Evolutionary conservation across 2,888 invertebrate genomes (phyloP).

Genomic region (Drosophila tripunctata): DNA sequence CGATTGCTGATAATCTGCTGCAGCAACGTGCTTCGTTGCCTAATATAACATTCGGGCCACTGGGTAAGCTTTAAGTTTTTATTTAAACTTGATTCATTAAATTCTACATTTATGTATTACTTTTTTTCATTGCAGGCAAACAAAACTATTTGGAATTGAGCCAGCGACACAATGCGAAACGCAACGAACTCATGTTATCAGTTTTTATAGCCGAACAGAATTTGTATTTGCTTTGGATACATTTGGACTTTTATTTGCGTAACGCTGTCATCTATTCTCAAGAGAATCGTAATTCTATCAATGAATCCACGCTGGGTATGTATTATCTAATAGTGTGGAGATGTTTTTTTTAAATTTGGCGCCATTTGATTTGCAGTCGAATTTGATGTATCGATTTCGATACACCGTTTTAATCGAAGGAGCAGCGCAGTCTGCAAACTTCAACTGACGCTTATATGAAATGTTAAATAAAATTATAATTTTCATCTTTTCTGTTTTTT

Average conservation of each 20-base stretch:
- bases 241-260: slow-evolving; percentile 89
- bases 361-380: too few species aligned
- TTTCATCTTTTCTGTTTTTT: too few species aligned
- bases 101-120: not conserved
- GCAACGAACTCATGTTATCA: slow-evolving; percentile 87
- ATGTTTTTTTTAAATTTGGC: too few species aligned
- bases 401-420: too few species aligned
- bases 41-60: slow-evolving; percentile 55
- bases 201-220: slow-evolving; percentile 89
- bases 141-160: slow-evolving; percentile 83
- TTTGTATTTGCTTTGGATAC: slow-evolving; percentile 91
- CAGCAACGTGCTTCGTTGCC: slow-evolving; percentile 58
- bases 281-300: slow-evolving; percentile 65
- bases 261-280: slow-evolving; percentile 85
- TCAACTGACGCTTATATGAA: too few species aligned
- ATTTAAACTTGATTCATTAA: not conserved
- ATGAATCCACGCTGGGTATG: slow-evolving; percentile 55
- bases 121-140: slow-evolving; percentile 76
- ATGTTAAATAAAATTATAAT: too few species aligned
- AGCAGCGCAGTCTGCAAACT: too few species aligned
- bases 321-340: too few species aligned
- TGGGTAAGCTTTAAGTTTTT: too few species aligned
- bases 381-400: not conserved
- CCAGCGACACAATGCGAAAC: slow-evolving; percentile 86
- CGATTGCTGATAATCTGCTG: slow-evolving; percentile 85